phyloP scores from a whole-genome alignment of 2,113 vertebrate genomes.

The Geothlypis trichas region DNA sequence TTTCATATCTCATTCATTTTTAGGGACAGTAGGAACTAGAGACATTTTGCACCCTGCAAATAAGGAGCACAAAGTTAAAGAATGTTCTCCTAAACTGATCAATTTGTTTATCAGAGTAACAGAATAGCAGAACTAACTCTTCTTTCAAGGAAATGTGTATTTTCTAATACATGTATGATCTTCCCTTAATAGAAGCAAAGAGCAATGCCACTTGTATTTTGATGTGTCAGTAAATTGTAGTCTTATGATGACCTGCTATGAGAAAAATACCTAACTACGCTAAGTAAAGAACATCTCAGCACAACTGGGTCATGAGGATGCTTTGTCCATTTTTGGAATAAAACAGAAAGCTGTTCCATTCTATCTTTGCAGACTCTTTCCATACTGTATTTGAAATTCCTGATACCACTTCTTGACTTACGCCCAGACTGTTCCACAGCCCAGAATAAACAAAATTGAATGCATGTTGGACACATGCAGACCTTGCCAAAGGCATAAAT shows the following conservation, averaged over 20 bases:
- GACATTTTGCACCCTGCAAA: not conserved
- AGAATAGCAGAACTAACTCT: not conserved
- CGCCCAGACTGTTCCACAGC: not conserved
- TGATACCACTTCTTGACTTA: not conserved
- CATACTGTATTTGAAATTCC: not conserved
- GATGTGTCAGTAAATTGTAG: not conserved
- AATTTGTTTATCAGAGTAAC: not conserved
- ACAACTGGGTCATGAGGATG: not conserved
- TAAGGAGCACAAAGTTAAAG: not conserved
- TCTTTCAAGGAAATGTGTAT: not conserved
- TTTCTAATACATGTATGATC: not conserved
- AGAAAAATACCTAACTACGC: not conserved
- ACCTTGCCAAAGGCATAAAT: not conserved
- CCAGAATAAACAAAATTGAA: not conserved
- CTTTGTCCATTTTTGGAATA: not conserved
- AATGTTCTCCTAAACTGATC: not conserved
- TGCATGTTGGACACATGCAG: accelerated
- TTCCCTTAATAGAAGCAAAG: not conserved
- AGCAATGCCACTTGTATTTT: not conserved
- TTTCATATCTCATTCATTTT: not conserved
- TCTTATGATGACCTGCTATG: not conserved
- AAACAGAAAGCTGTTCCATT: not conserved
- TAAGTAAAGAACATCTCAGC: not conserved
- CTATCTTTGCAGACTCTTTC: not conserved
- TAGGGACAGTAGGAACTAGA: not conserved